phyloP scores from a whole-genome alignment of 2,113 vertebrate species.

The Ageneiosus marmoratus region DNA sequence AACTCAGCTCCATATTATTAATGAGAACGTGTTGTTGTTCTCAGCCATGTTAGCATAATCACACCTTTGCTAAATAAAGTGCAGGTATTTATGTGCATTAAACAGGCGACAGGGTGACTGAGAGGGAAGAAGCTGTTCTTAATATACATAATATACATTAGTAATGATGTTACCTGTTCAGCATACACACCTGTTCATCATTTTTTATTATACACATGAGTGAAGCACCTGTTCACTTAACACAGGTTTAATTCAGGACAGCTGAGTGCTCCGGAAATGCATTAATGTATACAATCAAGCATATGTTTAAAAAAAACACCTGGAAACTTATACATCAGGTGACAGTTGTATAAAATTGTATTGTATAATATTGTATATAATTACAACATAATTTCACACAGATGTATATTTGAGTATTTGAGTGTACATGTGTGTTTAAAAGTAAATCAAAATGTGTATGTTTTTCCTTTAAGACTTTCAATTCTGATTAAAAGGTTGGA shows the following conservation, averaged over 20 bases:
- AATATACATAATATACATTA: slow-evolving; percentile 24
- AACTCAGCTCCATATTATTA: slow-evolving; percentile 29
- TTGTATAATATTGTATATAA: not conserved
- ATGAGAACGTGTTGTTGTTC: slow-evolving; percentile 45
- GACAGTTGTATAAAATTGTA: too few relatives aligned
- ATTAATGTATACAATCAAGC: not conserved
- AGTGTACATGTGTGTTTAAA: too few relatives aligned
- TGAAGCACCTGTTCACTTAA: slow-evolving; percentile 10
- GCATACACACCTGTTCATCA: slow-evolving; percentile 42
- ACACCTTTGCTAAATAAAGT: slow-evolving; percentile 59
- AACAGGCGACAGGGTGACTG: slow-evolving; percentile 43
- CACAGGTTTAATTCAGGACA: not conserved
- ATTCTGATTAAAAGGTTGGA: too few relatives aligned
- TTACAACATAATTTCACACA: not conserved
- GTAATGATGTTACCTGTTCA: slow-evolving; percentile 29
- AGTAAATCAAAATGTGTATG: too few relatives aligned
- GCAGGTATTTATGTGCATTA: slow-evolving; percentile 56
- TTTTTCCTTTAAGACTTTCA: too few relatives aligned
- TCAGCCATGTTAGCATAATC: slow-evolving; percentile 57
- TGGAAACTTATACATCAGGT: not conserved
- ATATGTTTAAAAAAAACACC: not conserved
- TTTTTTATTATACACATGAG: not conserved
- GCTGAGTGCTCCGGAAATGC: not conserved
- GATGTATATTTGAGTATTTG: too few relatives aligned
- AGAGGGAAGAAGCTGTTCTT: slow-evolving; percentile 3